Conservation (phyloP, 2,113 vertebrate genomes). For the Ameiurus melas region DNA sequence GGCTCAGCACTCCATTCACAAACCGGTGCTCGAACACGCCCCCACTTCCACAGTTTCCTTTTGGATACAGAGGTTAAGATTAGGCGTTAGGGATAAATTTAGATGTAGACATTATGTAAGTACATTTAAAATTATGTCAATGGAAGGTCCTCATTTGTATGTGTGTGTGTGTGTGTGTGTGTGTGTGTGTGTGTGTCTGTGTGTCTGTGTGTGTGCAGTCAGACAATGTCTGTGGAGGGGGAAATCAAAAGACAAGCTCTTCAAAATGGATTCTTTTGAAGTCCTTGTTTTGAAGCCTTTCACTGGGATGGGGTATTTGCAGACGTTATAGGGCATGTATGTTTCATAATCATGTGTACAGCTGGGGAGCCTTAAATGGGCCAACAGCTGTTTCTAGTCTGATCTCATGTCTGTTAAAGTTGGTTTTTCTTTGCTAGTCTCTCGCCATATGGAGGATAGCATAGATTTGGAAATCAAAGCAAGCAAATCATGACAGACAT, state of each 20-base stretch:
- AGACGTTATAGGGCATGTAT: conserved; percentile 11
- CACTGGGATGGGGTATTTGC: conserved; percentile 14
- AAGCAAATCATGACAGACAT: background rate
- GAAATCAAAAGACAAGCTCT: conserved; percentile 29
- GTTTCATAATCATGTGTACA: conserved; percentile 5
- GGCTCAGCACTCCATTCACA: no score
- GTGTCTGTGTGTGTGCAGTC: background rate
- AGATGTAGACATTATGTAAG: background rate
- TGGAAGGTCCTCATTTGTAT: background rate
- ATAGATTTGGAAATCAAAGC: background rate
- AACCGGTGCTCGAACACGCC: no score
- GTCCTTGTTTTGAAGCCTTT: conserved; percentile 25
- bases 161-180: conserved; percentile 11
- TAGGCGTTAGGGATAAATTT: background rate
- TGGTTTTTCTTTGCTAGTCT: conserved; percentile 14
- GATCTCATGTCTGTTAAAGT: conserved; percentile 9
- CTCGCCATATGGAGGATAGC: conserved; percentile 23
- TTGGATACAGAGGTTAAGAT: background rate
- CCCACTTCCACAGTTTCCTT: background rate
- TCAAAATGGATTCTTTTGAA: conserved; percentile 24
- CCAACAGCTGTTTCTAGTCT: conserved; percentile 10
- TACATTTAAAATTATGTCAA: background rate
- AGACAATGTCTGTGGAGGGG: background rate
- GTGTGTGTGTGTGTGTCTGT: background rate
- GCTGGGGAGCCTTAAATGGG: conserved; percentile 4